Evolutionary conservation across 30 jellyfish, hydroid and myxozoan genomes (phyloP).

Genomic region (Pelagia noctiluca): DNA sequence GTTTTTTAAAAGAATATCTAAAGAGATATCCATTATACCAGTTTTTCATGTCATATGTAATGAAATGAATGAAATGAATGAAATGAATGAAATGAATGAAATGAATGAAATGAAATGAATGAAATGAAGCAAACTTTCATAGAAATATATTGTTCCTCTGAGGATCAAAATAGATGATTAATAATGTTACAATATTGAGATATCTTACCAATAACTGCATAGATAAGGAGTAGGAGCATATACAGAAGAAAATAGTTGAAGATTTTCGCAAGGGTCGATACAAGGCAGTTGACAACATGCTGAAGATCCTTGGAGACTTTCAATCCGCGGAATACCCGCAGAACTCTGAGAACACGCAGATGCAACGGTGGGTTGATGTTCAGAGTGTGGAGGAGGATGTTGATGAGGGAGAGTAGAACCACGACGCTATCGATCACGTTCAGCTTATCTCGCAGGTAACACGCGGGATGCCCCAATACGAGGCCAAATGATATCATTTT

Average conservation of each 20-base stretch:
- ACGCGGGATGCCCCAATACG: slow-evolving; percentile 69
- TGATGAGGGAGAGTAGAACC: slow-evolving; percentile 44
- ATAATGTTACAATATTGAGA: too few relatives aligned
- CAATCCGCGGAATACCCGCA: slow-evolving; percentile 82
- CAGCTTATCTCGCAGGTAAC: slow-evolving; percentile 78
- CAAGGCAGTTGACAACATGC: slow-evolving; percentile 78
- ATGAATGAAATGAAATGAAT: too few relatives aligned
- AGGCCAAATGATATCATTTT: slow-evolving; percentile 83
- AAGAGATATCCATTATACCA: too few relatives aligned
- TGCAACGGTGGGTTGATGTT: slow-evolving; percentile 50
- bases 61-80: too few relatives aligned
- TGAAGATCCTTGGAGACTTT: slow-evolving; percentile 61
- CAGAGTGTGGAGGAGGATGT: slow-evolving; percentile 38
- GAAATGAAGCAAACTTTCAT: too few relatives aligned
- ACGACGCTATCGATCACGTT: slow-evolving; percentile 72
- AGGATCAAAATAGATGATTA: too few relatives aligned
- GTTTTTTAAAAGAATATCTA: too few relatives aligned
- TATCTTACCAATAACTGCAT: slow-evolving; percentile 87
- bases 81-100: too few relatives aligned
- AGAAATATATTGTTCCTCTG: too few relatives aligned
- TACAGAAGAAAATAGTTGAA: slow-evolving; percentile 72
- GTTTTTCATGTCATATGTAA: too few relatives aligned
- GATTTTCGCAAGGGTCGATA: slow-evolving; percentile 65
- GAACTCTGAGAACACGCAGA: slow-evolving; percentile 68
- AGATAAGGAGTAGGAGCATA: slow-evolving; percentile 71